Base-by-base conservation (phyloP, 2,888 invertebrate species). In the Caenorhabditis japonica region DNA sequence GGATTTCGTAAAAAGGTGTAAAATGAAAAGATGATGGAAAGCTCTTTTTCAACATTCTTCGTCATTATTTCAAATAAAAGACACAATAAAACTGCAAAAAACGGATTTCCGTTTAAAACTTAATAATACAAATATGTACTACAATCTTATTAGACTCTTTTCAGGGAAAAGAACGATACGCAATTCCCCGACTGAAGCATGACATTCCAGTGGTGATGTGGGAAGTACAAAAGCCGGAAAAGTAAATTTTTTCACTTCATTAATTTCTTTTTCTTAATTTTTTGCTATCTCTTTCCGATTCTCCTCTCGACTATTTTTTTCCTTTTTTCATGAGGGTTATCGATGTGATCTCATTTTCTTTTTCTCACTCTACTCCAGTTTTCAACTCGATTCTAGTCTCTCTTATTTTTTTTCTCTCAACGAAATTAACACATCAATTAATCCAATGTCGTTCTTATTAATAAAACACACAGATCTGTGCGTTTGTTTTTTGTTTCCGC, bases 121-220 rank as follows among this genome's bases (percentile, higher is more conserved):
- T n/a, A n/a, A n/a, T n/a, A n/a, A n/a, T n/a, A n/a, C n/a, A n/a
- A n/a, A n/a, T n/a, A n/a, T n/a, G n/a, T n/a, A n/a, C n/a, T n/a
- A n/a, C n/a, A n/a, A n/a, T n/a, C n/a, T n/a, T n/a, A n/a, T n/a
- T n/a, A n/a, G n/a, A n/a, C n/a, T n/a, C n/a, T n/a, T 38, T 25
- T 10, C 56, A 79, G 79, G 79, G 77, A 12, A 76, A 66, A 34
- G 79, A 80, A 39, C 59, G 59, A n/a, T 77, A 74, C 36, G 47
- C 52, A 17, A 80, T 80, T 43, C 79, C 79, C 10, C 73, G 79
- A 13, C 70, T 80, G 25, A 71, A 71, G 36, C 51, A 71, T 33
- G 79, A 80, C 52, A 55, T 77, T 10, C 79, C 79, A 8, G 74
- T 77, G 19, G 79, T 80, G 2, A 73, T 80, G 44, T 62, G 70